These are phyloP conservation scores for Tenthredo amoena DNA, from an alignment of 2,888 invertebrate genomes.

Conservation along the genomic window DNA sequence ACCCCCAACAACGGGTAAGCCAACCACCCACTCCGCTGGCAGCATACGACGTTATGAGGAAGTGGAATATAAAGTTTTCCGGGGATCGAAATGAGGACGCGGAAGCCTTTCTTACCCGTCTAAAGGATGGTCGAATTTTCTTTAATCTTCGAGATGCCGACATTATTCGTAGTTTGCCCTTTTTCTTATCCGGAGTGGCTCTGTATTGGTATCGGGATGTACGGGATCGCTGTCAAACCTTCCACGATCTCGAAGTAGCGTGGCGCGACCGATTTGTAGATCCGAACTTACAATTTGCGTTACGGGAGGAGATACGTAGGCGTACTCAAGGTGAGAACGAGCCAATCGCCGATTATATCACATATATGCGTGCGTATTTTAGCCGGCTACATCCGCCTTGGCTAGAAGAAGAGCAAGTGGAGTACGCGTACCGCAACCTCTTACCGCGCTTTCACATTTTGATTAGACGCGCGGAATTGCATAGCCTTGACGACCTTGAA, in stretches of 20 bases:
- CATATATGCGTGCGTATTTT: conserved; percentile 9
- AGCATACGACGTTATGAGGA: not conserved
- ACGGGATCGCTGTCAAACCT: not conserved
- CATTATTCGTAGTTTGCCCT: not conserved
- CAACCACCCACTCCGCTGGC: not conserved
- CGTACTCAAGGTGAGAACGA: conserved; percentile 20
- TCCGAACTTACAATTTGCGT: not conserved
- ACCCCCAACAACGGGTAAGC: not conserved
- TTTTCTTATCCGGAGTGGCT: not conserved
- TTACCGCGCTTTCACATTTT: not conserved
- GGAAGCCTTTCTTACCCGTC: not conserved
- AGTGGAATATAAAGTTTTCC: not conserved
- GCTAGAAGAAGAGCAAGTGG: not conserved
- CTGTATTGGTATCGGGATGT: not conserved
- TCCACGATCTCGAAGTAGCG: not conserved
- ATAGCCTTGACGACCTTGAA: not conserved
- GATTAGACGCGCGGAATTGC: not conserved
- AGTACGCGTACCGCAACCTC: not conserved
- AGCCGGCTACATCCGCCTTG: not conserved
- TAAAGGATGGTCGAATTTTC: not conserved
- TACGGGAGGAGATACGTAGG: not conserved
- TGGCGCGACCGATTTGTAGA: not conserved
- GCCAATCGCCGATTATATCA: conserved; percentile 10
- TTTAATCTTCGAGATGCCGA: not conserved
- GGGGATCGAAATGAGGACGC: not conserved